Conservation (phyloP, 2,113 vertebrate genomes). For the Orthonyx spaldingii region DNA sequence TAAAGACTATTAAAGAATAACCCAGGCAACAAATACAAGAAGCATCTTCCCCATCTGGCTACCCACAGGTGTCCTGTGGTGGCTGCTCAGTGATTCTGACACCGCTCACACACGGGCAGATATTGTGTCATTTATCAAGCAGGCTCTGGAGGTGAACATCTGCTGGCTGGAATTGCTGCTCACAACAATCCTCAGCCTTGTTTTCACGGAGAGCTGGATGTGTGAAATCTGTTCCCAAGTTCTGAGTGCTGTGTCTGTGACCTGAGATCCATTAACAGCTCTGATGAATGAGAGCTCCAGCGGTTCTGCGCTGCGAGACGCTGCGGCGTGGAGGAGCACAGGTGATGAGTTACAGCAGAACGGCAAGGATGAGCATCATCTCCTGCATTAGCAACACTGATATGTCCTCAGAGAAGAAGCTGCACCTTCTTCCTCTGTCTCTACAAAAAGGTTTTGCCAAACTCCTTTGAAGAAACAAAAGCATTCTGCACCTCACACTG, state of each 20-base stretch:
- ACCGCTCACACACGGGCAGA: background rate
- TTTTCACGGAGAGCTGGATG: background rate
- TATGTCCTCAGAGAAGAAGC: background rate
- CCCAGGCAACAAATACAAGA: background rate
- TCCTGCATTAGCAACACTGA: background rate
- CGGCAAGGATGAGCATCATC: background rate
- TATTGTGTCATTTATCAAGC: background rate
- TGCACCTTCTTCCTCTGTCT: background rate
- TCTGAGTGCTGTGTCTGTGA: background rate
- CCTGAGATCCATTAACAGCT: background rate
- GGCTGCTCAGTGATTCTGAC: background rate
- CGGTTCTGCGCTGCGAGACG: fast-evolving
- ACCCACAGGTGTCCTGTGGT: background rate
- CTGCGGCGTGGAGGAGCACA: background rate
- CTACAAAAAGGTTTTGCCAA: background rate
- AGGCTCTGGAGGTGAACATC: background rate
- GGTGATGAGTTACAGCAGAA: background rate
- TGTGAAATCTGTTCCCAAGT: background rate
- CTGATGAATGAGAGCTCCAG: constrained; percentile 17
- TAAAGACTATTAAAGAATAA: background rate
- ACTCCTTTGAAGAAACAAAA: background rate
- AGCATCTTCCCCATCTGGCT: background rate
- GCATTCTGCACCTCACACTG: background rate
- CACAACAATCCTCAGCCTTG: background rate
- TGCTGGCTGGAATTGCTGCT: background rate